Conservation (phyloP, 35 echinoderm and acorn worm genomes). For the Ophiothrix spiculata region DNA sequence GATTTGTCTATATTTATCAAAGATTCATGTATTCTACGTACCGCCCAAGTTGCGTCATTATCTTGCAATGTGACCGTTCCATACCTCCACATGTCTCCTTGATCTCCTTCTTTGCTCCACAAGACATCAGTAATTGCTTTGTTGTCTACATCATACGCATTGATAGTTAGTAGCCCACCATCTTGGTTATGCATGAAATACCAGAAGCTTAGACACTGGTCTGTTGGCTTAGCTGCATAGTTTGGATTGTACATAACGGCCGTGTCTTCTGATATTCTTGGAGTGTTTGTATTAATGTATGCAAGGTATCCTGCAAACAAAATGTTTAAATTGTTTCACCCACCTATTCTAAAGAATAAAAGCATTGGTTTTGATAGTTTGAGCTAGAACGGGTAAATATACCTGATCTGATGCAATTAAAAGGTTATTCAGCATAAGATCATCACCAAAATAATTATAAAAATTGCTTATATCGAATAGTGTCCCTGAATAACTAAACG, state of each 20-base stretch:
- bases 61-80: conserved; percentile 17
- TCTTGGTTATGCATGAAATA: conserved; percentile 51
- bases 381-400: too few species aligned
- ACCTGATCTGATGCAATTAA: too few species aligned
- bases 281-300: conserved; percentile 52
- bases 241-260: conserved; percentile 51
- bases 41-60: neutral
- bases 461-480: too few species aligned
- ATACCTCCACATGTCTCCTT: conserved; percentile 35
- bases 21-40: too few species aligned
- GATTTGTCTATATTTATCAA: too few species aligned
- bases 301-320: conserved; percentile 45
- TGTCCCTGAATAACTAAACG: too few species aligned
- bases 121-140: conserved; percentile 8
- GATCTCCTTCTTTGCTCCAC: conserved; percentile 38
- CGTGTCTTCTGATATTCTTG: conserved; percentile 33
- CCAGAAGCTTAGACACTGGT: conserved; percentile 63
- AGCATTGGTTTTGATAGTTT: too few species aligned
- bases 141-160: neutral
- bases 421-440: too few species aligned
- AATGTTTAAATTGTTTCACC: too few species aligned
- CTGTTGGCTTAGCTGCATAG: conserved; percentile 29
- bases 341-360: too few species aligned
- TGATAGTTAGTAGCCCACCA: conserved; percentile 22
- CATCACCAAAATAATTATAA: too few species aligned